Evolutionary conservation across 2,888 invertebrate species (phyloP).

Genomic region (Phyto melanocephala): DNA sequence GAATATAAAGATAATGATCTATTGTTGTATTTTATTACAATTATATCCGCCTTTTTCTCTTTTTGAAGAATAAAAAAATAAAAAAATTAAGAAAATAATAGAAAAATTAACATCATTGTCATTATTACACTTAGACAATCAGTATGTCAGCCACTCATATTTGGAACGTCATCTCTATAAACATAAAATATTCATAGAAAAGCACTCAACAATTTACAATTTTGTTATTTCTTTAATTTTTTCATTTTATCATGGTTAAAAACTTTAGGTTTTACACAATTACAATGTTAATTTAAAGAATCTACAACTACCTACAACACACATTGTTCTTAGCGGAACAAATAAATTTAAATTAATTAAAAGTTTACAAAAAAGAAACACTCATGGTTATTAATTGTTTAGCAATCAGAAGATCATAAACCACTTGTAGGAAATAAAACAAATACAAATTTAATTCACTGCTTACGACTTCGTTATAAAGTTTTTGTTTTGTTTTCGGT

Average conservation of each 20-base stretch:
- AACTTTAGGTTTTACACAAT: neutral
- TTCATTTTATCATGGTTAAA: neutral
- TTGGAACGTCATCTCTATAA: neutral
- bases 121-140: neutral
- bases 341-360: conserved; percentile 4
- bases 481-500: too few relatives aligned
- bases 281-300: neutral
- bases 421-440: neutral
- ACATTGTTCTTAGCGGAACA: neutral
- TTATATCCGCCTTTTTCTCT: conserved; percentile 7
- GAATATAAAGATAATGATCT: neutral
- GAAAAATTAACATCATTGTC: neutral
- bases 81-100: neutral
- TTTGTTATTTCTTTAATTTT: neutral
- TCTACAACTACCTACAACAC: neutral
- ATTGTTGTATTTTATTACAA: conserved; percentile 2
- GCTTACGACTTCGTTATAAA: too few relatives aligned
- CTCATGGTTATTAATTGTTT: conserved; percentile 5
- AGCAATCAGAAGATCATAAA: neutral
- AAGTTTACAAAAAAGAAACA: neutral
- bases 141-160: neutral
- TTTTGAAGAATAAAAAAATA: neutral
- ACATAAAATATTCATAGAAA: neutral
- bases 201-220: neutral
- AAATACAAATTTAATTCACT: neutral